Evolutionary conservation across 2,888 invertebrate species (phyloP), one percentile per base, ranked within the genome.

Genomic region (Drosophila barbarae): DNA sequence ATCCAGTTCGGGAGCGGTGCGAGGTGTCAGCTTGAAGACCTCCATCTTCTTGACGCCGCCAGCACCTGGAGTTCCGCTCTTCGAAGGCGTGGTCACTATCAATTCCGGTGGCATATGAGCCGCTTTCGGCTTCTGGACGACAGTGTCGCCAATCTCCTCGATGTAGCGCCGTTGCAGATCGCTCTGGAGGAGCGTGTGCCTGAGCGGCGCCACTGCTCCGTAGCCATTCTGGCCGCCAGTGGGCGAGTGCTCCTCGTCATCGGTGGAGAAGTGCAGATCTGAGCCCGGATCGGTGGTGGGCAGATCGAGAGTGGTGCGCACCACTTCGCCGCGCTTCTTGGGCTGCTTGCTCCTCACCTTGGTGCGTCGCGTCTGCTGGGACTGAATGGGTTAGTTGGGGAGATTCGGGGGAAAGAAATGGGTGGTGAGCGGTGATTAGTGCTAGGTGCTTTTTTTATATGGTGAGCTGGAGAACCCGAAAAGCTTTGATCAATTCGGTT

Each of bases 251-350:
- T 79, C 78, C 76, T 92, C 92, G 56, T 92, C 93, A 73, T 93
- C 93, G 0, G 92, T 92, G 10, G 93, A 92, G 71, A 90, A 90
- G 69, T 87, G 86, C 54, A 91, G 78, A 80, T 93, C 93, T 4
- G 93, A 92, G 75, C 93, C 93, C 0, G 93, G 93, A 86, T 93
- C 93, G 9, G 93, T 93, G 44, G 93, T 93, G 69, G 91, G 91
- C 69, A 91, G 85, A 70, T 91, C 91, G 73, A 91, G 87, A 0
- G 89, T 88, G 18, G 89, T 88, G 51, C 91, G 89, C 23, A 71
- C 70, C 32, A 82, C 52, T 38, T 87, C 86, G 15, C 74, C 65
- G 7, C 75, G 72, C 32, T 81, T 82, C 51, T 77, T 86, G 7
- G 63, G 28, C 13, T 79, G 57, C 73, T 81, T 81, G 15, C 52